Percentiles rank a stretch among this genome's conserved stretches.
phyloP scores from a whole-genome alignment of 2,113 vertebrate species.

The Pholis gunnellus region DNA sequence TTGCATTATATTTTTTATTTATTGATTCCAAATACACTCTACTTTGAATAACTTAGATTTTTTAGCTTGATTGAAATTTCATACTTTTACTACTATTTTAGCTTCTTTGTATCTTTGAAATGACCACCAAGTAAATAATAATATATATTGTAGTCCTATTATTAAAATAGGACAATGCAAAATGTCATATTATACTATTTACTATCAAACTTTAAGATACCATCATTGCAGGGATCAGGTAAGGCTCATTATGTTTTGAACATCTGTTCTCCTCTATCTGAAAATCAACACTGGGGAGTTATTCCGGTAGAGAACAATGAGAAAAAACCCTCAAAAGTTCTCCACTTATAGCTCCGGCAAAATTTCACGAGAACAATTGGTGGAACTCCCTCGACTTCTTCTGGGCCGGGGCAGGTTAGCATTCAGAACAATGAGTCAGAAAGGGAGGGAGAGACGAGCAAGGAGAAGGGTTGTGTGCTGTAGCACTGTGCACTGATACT shows the following conservation, averaged over 20 bases:
- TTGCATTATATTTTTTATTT: not conserved
- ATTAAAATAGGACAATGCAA: not conserved
- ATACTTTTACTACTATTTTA: not conserved
- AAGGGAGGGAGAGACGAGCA: not conserved
- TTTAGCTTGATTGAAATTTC: not conserved
- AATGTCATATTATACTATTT: not conserved
- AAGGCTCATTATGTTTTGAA: not conserved
- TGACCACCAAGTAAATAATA: not conserved
- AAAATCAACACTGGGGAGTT: constrained; percentile 16
- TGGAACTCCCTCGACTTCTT: constrained; percentile 64
- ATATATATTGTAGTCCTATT: not conserved
- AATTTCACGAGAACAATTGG: constrained; percentile 69
- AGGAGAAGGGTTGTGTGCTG: not conserved
- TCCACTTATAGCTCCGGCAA: constrained; percentile 41
- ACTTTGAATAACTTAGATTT: not conserved
- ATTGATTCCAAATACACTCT: not conserved
- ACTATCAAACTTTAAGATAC: not conserved
- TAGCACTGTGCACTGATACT: not conserved
- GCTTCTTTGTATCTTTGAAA: not conserved
- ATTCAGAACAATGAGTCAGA: constrained; percentile 55
- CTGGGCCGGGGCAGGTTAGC: constrained; percentile 17
- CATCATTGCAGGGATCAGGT: not conserved
- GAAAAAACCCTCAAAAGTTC: constrained; percentile 31
- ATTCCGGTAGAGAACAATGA: constrained; percentile 40
- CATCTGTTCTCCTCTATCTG: constrained; percentile 27